A percentile compares a stretch with the other conserved stretches of the same genome.
Evolutionary conservation across 2,888 invertebrate genomes (phyloP).

Genomic region (Pyrocoelia pectoralis): DNA sequence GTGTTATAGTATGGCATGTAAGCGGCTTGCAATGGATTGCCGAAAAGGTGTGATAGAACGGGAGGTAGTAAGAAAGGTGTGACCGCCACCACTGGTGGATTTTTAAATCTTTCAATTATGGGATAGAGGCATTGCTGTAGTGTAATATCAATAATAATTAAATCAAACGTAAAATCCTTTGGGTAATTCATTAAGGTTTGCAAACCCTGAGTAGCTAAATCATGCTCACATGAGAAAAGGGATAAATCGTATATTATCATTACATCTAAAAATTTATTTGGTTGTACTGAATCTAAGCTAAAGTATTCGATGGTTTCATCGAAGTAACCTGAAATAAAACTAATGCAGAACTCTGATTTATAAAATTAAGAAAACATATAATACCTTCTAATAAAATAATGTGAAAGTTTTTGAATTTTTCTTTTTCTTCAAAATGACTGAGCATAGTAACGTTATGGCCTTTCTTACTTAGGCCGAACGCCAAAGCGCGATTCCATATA

Average conservation of each 20-base stretch:
- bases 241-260: not conserved
- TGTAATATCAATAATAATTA: constrained; percentile 42
- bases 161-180: constrained; percentile 40
- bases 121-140: constrained; percentile 40
- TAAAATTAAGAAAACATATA: not conserved
- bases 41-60: constrained; percentile 40
- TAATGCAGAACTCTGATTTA: not conserved
- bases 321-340: constrained; percentile 5
- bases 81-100: constrained; percentile 38
- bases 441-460: constrained; percentile 36
- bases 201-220: constrained; percentile 30
- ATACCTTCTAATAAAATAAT: constrained; percentile 35
- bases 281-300: constrained; percentile 6
- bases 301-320: not conserved
- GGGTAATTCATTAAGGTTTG: constrained; percentile 40
- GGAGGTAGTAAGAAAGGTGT: constrained; percentile 32
- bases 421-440: constrained; percentile 27
- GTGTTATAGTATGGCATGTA: constrained; percentile 44
- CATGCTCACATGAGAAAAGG: constrained; percentile 20
- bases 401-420: constrained; percentile 19
- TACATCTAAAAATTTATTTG: not conserved
- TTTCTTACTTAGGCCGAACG: constrained; percentile 18
- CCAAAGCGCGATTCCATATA: constrained; percentile 33
- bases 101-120: constrained; percentile 39
- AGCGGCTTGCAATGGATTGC: constrained; percentile 41